Percentiles rank a stretch among this genome's conserved stretches.
Conservation (phyloP, 1,140 invertebrate species). For the Melitaea cinxia region DNA sequence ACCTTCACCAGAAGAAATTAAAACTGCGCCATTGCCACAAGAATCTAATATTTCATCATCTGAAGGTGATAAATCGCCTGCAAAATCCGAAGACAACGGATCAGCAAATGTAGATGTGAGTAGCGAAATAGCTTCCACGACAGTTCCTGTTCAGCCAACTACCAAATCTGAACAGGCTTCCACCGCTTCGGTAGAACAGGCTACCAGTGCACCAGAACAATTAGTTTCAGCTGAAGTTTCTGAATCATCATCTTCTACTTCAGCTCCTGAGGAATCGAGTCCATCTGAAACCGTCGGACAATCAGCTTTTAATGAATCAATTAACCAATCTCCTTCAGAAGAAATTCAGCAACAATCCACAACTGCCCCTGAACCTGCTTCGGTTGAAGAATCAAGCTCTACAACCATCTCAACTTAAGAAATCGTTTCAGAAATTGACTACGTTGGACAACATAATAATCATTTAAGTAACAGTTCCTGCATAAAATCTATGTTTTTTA, state of each 20-base stretch:
- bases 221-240: constrained; percentile 37
- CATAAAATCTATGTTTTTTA: constrained; percentile 3
- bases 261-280: constrained; percentile 41
- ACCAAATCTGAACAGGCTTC: constrained; percentile 31
- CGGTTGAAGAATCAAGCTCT: constrained; percentile 28
- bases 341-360: constrained; percentile 25
- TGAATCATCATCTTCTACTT: constrained; percentile 37
- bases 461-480: constrained; percentile 7
- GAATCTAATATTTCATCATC: constrained; percentile 4
- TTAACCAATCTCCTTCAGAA: constrained; percentile 33
- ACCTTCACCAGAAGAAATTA: neutral
- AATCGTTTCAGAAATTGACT: constrained; percentile 4
- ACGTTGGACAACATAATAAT: constrained; percentile 25
- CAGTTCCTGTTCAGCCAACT: constrained; percentile 20
- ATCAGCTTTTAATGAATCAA: constrained; percentile 28
- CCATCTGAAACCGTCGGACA: constrained; percentile 32
- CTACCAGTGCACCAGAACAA: constrained; percentile 22
- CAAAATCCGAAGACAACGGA: constrained; percentile 15
- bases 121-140: constrained; percentile 28
- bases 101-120: constrained; percentile 20
- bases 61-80: constrained; percentile 2
- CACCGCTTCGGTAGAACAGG: constrained; percentile 31
- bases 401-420: constrained; percentile 38
- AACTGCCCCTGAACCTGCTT: constrained; percentile 22
- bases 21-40: constrained; percentile 10